These are phyloP conservation scores for Passer domesticus DNA, from an alignment of 2,113 vertebrate genomes.

Conservation along the genomic window DNA sequence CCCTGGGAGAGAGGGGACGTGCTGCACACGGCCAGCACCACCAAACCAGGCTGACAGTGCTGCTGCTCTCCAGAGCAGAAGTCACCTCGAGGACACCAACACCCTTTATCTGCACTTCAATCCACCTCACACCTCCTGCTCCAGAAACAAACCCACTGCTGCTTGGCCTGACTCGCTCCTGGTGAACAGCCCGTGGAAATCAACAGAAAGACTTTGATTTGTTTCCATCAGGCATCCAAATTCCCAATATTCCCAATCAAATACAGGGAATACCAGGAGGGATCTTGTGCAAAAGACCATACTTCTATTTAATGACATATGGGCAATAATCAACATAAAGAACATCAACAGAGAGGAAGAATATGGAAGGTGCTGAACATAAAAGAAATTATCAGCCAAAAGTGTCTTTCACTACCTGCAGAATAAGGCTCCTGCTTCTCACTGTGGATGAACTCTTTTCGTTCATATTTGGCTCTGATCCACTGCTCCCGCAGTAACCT, in stretches of 20 bases:
- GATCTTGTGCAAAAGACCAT: neutral
- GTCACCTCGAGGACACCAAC: neutral
- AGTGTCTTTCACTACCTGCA: slow-evolving; percentile 78
- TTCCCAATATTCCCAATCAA: neutral
- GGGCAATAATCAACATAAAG: neutral
- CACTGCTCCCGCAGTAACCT: slow-evolving; percentile 94
- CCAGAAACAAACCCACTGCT: neutral
- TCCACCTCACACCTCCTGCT: neutral
- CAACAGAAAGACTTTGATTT: neutral
- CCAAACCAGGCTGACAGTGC: neutral
- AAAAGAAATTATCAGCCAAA: neutral
- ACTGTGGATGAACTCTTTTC: slow-evolving; percentile 89
- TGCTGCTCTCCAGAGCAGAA: neutral
- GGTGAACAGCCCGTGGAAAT: neutral
- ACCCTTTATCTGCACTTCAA: neutral
- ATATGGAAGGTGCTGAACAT: neutral
- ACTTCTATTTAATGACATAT: rapidly evolving
- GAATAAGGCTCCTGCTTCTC: slow-evolving; percentile 96
- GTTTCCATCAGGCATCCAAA: neutral
- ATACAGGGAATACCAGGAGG: neutral
- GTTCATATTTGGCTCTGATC: slow-evolving; percentile 94
- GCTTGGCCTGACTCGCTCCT: neutral
- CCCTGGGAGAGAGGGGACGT: neutral
- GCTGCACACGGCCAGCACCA: neutral
- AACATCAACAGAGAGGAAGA: neutral